A percentile compares a stretch with the other conserved stretches of the same genome.
Evolutionary conservation across 2,113 vertebrate species (phyloP).

Genomic region (Phocoena phocoena): DNA sequence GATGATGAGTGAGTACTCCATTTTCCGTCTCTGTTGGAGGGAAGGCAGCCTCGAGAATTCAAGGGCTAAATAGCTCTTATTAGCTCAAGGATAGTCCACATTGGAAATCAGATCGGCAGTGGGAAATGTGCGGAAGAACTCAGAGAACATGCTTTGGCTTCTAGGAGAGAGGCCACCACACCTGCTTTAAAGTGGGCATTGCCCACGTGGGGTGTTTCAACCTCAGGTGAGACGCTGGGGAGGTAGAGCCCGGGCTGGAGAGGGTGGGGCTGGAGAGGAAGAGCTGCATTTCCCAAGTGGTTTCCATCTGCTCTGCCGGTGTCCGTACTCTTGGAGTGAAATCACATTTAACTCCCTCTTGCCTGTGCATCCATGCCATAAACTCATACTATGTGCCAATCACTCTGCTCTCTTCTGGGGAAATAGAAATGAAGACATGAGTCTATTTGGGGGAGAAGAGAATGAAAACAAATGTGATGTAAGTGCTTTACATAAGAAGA

Average conservation of each 20-base stretch:
- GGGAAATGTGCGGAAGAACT: not conserved
- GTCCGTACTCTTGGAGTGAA: not conserved
- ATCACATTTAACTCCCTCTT: not conserved
- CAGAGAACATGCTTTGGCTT: slow-evolving; percentile 70
- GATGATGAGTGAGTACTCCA: not conserved
- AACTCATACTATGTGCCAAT: not conserved
- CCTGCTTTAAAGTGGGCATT: slow-evolving; percentile 72
- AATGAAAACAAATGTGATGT: not conserved
- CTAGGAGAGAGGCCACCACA: slow-evolving; percentile 69
- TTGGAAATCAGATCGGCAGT: not conserved
- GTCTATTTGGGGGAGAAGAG: not conserved
- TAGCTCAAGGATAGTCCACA: not conserved
- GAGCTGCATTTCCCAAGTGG: slow-evolving; percentile 62
- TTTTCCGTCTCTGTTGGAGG: not conserved
- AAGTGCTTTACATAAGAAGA: not conserved
- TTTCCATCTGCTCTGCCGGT: slow-evolving; percentile 74
- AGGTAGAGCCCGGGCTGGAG: slow-evolving; percentile 71
- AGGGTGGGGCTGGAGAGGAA: slow-evolving; percentile 64
- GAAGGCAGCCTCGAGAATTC: not conserved
- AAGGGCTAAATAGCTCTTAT: not conserved
- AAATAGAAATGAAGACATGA: not conserved
- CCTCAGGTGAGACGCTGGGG: slow-evolving; percentile 21
- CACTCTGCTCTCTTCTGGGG: not conserved
- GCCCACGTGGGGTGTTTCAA: slow-evolving; percentile 61
- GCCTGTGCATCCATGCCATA: not conserved